A percentile compares a stretch with the other conserved stretches of the same genome.
Evolutionary conservation across 2,113 vertebrate genomes (phyloP).

Genomic region (Psettodes erumei): DNA sequence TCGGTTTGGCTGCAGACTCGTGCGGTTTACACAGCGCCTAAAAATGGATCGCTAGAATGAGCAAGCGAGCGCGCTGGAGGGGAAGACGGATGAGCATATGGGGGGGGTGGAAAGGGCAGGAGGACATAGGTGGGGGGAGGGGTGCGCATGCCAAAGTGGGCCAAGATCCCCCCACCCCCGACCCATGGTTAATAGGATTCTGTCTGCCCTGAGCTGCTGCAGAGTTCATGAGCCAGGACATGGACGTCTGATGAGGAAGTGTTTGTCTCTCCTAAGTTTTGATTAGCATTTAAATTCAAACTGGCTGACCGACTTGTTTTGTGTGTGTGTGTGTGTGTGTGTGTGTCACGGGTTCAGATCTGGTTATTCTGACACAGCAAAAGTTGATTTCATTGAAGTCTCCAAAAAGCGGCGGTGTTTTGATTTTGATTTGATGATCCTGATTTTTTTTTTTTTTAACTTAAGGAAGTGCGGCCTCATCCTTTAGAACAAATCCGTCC

Average conservation of each 20-base stretch:
- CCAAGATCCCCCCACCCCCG: slow-evolving; percentile 56
- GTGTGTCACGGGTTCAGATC: slow-evolving; percentile 1
- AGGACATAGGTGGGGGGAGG: slow-evolving; percentile 63
- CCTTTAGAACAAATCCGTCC: no score
- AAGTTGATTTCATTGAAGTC: neutral
- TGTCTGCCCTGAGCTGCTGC: slow-evolving; percentile 67
- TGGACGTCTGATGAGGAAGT: slow-evolving; percentile 57
- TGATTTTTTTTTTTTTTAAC: no score
- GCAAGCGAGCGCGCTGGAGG: slow-evolving; percentile 43
- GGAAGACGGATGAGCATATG: slow-evolving; percentile 60
- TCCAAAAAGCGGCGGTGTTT: neutral
- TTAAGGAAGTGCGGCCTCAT: no score
- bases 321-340: neutral
- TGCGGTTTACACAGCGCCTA: slow-evolving; percentile 71
- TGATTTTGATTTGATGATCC: no score
- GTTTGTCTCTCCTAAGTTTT: slow-evolving; percentile 53
- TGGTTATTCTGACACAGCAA: neutral
- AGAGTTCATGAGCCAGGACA: slow-evolving; percentile 60
- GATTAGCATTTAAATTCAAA: slow-evolving; percentile 63
- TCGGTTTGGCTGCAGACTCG: slow-evolving; percentile 68
- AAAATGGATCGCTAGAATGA: slow-evolving; percentile 71
- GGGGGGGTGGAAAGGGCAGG: slow-evolving; percentile 31
- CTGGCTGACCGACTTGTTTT: no score
- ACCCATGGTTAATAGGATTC: slow-evolving; percentile 77
- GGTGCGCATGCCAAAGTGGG: slow-evolving; percentile 69